Evolutionary conservation across 2,797 vertebrate species (phyloP).

Genomic region (Selene dorsalis): DNA sequence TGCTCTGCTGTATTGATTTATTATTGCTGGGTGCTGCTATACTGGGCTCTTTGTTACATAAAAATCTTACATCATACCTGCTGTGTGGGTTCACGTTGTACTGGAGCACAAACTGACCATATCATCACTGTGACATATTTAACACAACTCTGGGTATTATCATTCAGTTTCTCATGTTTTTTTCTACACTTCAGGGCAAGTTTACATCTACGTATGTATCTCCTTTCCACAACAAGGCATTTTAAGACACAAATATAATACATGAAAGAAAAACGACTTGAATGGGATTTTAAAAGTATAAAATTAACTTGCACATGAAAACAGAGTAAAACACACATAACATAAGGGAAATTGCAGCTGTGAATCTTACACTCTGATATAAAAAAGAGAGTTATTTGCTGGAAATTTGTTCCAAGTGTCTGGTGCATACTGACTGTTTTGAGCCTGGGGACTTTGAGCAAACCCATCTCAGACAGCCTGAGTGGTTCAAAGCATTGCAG

Average conservation of each 20-base stretch:
- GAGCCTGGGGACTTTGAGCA: not conserved
- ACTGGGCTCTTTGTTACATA: constrained; percentile 63
- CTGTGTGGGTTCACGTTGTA: constrained; percentile 60
- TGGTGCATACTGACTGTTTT: not conserved
- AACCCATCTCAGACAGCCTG: not conserved
- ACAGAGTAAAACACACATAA: no score
- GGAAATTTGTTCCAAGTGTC: not conserved
- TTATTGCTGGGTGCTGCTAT: constrained; percentile 45
- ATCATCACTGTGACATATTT: not conserved
- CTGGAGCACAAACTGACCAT: constrained; percentile 26
- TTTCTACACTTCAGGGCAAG: not conserved
- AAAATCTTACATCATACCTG: constrained; percentile 68
- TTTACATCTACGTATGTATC: not conserved
- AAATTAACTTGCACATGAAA: no score
- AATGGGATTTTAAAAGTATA: not conserved
- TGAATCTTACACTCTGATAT: not conserved
- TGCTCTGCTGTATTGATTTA: constrained; percentile 63
- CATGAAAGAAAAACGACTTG: not conserved
- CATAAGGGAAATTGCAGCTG: no score
- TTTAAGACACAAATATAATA: not conserved
- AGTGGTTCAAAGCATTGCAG: not conserved
- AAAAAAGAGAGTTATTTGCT: not conserved
- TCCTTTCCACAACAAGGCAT: not conserved
- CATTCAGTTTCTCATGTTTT: not conserved
- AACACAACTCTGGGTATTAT: not conserved